These are phyloP conservation scores for Drosophila subobscura DNA, from an alignment of 1,140 invertebrate species.

Conservation along the genomic window DNA sequence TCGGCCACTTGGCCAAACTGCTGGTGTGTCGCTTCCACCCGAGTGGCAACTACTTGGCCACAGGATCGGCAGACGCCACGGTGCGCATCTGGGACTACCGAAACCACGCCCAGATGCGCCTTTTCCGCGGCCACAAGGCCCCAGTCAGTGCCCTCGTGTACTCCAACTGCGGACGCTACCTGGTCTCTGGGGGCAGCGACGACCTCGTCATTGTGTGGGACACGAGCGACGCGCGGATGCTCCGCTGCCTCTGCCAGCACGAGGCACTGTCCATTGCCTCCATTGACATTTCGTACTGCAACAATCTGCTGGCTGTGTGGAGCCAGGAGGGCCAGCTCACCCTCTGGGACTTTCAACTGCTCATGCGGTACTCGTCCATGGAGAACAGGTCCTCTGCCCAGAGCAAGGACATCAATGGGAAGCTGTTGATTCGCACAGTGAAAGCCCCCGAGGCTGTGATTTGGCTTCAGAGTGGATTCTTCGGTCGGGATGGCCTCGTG, in stretches of 20 bases:
- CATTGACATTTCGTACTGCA: slow-evolving; percentile 44
- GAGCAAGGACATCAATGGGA: too few relatives aligned
- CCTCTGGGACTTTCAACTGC: slow-evolving; percentile 59
- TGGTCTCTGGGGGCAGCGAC: slow-evolving; percentile 49
- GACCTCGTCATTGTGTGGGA: slow-evolving; percentile 51
- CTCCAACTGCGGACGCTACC: slow-evolving; percentile 51
- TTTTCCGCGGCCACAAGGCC: slow-evolving; percentile 42
- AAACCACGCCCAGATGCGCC: slow-evolving; percentile 34
- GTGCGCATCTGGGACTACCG: slow-evolving; percentile 56
- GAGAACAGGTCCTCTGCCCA: too few relatives aligned
- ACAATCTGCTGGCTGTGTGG: slow-evolving; percentile 49
- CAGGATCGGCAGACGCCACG: slow-evolving; percentile 57
- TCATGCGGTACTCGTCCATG: not conserved
- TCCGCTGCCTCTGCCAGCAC: slow-evolving; percentile 28
- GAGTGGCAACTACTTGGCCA: slow-evolving; percentile 60
- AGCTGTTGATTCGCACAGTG: too few relatives aligned
- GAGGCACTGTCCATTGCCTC: slow-evolving; percentile 18
- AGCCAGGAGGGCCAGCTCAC: slow-evolving; percentile 33
- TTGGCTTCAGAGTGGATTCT: too few relatives aligned
- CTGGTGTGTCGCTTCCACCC: slow-evolving; percentile 54
- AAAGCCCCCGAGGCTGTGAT: too few relatives aligned
- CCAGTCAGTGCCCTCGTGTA: slow-evolving; percentile 35
- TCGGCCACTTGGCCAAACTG: slow-evolving; percentile 53
- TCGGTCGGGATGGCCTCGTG: too few relatives aligned
- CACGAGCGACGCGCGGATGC: slow-evolving; percentile 17